phyloP scores from a whole-genome alignment of 2,888 invertebrate species.

The Encarsia formosa region DNA sequence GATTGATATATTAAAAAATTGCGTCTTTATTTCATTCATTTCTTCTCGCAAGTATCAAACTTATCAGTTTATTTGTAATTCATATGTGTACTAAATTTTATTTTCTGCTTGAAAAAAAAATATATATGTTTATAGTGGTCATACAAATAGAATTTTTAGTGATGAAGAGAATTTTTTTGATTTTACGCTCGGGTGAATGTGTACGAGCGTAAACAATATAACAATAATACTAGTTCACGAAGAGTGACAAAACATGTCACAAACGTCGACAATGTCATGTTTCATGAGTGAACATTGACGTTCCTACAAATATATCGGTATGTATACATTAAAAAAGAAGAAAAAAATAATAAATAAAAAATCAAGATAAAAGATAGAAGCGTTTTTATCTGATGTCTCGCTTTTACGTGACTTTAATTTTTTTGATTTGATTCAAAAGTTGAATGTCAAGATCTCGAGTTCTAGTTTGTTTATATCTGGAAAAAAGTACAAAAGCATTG shows the following conservation, averaged over 20 bases:
- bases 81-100: constrained; percentile 7
- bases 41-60: constrained; percentile 14
- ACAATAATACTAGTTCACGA: constrained; percentile 24
- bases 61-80: constrained; percentile 5
- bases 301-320: constrained; percentile 2
- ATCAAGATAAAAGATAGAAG: too few species aligned
- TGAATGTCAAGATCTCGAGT: constrained; percentile 18
- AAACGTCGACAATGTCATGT: constrained; percentile 14
- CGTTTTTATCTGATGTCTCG: too few species aligned
- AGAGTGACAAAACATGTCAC: constrained; percentile 14
- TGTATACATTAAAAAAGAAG: constrained; percentile 20
- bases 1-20: constrained; percentile 19
- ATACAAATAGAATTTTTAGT: constrained; percentile 23
- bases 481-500: constrained; percentile 26
- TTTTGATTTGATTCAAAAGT: constrained; percentile 20
- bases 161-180: constrained; percentile 14
- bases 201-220: constrained; percentile 7
- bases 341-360: too few species aligned
- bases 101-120: constrained; percentile 15
- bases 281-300: constrained; percentile 8
- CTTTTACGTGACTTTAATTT: too few species aligned
- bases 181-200: background rate
- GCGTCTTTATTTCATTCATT: background rate
- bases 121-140: constrained; percentile 10
- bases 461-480: constrained; percentile 5